phyloP scores from a whole-genome alignment of 2,113 vertebrate species.

The Oceanites oceanicus region DNA sequence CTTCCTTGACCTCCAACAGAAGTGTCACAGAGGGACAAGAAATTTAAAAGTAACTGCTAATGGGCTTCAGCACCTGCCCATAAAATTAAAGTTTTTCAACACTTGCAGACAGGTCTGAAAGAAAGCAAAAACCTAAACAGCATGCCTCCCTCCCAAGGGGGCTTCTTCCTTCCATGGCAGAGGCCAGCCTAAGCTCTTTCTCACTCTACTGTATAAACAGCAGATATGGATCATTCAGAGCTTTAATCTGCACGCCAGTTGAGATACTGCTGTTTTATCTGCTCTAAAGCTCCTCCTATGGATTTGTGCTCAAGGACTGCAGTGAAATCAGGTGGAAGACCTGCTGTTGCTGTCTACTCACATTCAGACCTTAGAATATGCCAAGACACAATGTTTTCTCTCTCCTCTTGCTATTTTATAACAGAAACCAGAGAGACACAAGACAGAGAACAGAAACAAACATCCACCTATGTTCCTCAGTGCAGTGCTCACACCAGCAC shows the following conservation, averaged over 20 bases:
- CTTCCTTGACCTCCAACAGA: background rate
- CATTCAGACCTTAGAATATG: background rate
- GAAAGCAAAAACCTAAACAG: background rate
- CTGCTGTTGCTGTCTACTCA: background rate
- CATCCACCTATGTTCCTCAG: background rate
- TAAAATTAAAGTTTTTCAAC: background rate
- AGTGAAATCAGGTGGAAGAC: background rate
- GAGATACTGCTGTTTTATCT: background rate
- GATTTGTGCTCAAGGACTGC: background rate
- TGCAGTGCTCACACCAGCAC: background rate
- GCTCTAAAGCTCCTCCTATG: background rate
- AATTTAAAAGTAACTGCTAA: background rate
- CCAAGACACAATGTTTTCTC: background rate
- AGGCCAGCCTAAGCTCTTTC: background rate
- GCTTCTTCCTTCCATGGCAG: background rate
- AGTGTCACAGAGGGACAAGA: background rate
- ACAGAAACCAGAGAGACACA: background rate
- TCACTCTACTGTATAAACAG: background rate
- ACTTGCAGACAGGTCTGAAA: background rate
- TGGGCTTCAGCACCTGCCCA: background rate
- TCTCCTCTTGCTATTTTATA: background rate
- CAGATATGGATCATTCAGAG: background rate
- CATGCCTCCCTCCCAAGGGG: background rate
- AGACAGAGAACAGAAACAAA: background rate
- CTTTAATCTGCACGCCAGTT: background rate